These are phyloP conservation scores for Caprella mutica DNA, from an alignment of 2,888 invertebrate genomes.

Conservation along the genomic window DNA sequence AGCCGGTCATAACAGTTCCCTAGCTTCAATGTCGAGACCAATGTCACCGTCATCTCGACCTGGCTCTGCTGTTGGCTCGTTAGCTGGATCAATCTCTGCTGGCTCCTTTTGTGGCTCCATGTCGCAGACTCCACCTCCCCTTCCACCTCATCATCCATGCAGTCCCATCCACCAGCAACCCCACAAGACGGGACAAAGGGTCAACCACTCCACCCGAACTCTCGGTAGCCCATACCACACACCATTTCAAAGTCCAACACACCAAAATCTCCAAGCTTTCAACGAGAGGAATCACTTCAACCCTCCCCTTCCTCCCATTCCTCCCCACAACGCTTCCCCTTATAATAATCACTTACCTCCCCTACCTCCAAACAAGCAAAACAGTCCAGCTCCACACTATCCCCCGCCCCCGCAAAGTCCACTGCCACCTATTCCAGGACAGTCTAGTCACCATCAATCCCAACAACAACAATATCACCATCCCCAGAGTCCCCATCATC, in stretches of 20 bases:
- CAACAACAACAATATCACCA: not conserved
- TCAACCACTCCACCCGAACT: slow-evolving; percentile 7
- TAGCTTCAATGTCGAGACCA: slow-evolving; percentile 1
- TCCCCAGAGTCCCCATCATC: not conserved
- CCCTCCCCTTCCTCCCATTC: slow-evolving; percentile 11
- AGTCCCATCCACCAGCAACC: slow-evolving; percentile 11
- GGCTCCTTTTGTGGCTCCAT: not conserved
- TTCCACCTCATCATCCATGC: slow-evolving; percentile 7
- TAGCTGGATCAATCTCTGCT: not conserved
- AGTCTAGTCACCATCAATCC: not conserved
- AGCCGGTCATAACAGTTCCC: slow-evolving; percentile 18
- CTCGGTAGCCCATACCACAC: slow-evolving; percentile 10
- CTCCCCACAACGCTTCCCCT: not conserved
- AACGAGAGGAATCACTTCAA: slow-evolving; percentile 3
- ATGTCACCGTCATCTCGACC: slow-evolving; percentile 14
- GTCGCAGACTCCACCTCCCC: slow-evolving; percentile 1
- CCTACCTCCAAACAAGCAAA: not conserved
- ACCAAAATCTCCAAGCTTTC: slow-evolving; percentile 7
- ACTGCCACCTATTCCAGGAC: slow-evolving; percentile 28
- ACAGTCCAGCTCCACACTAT: slow-evolving; percentile 6
- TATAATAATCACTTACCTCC: not conserved
- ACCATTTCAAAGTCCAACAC: slow-evolving; percentile 15
- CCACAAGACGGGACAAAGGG: slow-evolving; percentile 1
- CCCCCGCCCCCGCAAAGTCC: slow-evolving; percentile 30
- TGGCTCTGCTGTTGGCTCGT: slow-evolving; percentile 12